Percentiles rank a stretch among this genome's conserved stretches.
phyloP scores from a whole-genome alignment of 2,888 invertebrate genomes.

The Phaedon cochleariae region DNA sequence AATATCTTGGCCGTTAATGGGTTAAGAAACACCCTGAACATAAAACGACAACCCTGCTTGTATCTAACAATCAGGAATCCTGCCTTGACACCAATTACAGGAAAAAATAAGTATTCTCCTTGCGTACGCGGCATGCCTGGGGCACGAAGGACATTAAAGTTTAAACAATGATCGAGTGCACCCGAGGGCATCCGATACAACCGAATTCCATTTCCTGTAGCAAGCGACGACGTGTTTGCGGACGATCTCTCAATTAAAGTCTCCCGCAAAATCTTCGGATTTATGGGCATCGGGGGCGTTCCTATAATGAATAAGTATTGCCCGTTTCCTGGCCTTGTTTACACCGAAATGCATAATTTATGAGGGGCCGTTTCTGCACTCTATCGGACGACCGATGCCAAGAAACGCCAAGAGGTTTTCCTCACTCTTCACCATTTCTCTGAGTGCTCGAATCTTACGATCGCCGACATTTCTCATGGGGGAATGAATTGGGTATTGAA shows the following conservation, averaged over 20 bases:
- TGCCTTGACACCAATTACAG: too few species aligned
- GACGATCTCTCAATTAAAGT: constrained; percentile 39
- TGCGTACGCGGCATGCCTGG: too few species aligned
- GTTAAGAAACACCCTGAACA: too few species aligned
- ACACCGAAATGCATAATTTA: constrained; percentile 15
- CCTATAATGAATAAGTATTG: constrained; percentile 20
- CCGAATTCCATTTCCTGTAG: constrained; percentile 48
- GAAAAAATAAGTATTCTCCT: too few species aligned
- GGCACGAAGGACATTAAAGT: constrained; percentile 44
- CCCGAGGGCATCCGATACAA: constrained; percentile 48
- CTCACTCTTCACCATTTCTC: background rate
- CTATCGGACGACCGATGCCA: too few species aligned
- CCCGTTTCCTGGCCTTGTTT: constrained; percentile 20
- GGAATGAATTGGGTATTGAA: background rate
- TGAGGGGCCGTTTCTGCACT: background rate
- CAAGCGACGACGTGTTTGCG: constrained; percentile 37
- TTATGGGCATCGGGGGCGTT: constrained; percentile 32
- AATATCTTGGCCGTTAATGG: too few species aligned
- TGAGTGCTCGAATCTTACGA: background rate
- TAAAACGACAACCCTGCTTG: too few species aligned
- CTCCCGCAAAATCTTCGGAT: constrained; percentile 35
- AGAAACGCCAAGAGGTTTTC: background rate
- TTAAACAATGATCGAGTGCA: constrained; percentile 53
- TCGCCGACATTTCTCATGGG: too few species aligned
- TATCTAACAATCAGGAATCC: too few species aligned